phyloP scores from a whole-genome alignment of 2,113 vertebrate species.

The Phalacrocorax brasilianus region DNA sequence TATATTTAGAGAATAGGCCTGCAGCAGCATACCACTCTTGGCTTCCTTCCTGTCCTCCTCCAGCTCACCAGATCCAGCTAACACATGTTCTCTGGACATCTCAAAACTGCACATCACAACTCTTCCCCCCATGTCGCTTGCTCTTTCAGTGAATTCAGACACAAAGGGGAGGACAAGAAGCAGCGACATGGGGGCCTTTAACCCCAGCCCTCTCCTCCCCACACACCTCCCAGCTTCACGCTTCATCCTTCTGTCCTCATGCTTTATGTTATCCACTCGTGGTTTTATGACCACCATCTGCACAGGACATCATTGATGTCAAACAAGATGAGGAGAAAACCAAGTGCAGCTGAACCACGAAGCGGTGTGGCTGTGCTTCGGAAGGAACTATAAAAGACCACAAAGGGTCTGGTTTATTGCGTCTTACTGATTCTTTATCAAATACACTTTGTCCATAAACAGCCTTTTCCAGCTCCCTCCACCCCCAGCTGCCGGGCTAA shows the following conservation, averaged over 20 bases:
- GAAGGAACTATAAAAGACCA: neutral
- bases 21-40: neutral
- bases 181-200: accelerated
- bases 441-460: neutral
- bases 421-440: neutral
- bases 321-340: neutral
- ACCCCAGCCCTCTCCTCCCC: neutral
- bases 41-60: neutral
- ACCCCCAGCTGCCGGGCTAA: neutral
- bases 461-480: neutral
- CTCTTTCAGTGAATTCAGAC: neutral
- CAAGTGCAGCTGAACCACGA: neutral
- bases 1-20: neutral
- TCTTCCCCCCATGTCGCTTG: accelerated
- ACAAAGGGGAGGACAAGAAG: neutral
- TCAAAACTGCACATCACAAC: accelerated
- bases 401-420: neutral
- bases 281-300: neutral
- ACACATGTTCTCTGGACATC: neutral
- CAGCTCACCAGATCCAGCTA: neutral
- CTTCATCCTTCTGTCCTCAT: neutral
- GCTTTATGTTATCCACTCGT: accelerated
- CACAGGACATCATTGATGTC: neutral
- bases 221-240: accelerated
- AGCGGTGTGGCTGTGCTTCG: neutral